A percentile compares a stretch with the other conserved stretches of the same genome.
Evolutionary conservation across 2,113 vertebrate genomes (phyloP).

Genomic region (Neofelis nebulosa): DNA sequence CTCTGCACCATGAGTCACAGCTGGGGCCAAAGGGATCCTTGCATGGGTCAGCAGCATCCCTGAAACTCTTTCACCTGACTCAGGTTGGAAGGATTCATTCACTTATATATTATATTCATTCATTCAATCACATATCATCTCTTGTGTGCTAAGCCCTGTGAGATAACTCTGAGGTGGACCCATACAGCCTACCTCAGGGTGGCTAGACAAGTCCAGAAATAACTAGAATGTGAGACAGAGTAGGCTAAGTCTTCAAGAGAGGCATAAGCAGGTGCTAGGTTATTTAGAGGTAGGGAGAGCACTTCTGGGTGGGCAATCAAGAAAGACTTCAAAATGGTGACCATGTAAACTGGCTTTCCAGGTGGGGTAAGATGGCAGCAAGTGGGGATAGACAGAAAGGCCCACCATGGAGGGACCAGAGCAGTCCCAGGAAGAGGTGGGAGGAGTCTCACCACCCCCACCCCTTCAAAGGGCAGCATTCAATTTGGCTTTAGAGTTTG

Average conservation of each 20-base stretch:
- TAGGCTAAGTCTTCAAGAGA: neutral
- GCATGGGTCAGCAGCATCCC: neutral
- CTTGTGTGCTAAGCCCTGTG: neutral
- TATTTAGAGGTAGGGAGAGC: neutral
- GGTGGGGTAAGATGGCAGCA: neutral
- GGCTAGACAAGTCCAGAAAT: neutral
- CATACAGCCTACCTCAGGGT: neutral
- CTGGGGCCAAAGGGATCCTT: neutral
- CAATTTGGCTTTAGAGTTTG: neutral
- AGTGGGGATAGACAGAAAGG: neutral
- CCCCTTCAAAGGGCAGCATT: neutral
- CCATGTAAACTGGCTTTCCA: neutral
- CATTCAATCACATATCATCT: neutral
- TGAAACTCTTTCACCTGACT: neutral
- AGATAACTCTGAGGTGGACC: neutral
- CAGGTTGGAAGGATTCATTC: neutral
- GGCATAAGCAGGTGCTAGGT: neutral
- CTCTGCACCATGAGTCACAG: neutral
- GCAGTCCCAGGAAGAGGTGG: neutral
- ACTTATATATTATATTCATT: no score
- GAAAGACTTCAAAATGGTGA: neutral
- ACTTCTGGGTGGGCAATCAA: neutral
- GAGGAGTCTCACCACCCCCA: accelerated
- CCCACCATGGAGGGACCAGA: neutral
- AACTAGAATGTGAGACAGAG: neutral